Base-by-base conservation (phyloP, 2,797 vertebrate genomes). In the Fundulus diaphanus region DNA sequence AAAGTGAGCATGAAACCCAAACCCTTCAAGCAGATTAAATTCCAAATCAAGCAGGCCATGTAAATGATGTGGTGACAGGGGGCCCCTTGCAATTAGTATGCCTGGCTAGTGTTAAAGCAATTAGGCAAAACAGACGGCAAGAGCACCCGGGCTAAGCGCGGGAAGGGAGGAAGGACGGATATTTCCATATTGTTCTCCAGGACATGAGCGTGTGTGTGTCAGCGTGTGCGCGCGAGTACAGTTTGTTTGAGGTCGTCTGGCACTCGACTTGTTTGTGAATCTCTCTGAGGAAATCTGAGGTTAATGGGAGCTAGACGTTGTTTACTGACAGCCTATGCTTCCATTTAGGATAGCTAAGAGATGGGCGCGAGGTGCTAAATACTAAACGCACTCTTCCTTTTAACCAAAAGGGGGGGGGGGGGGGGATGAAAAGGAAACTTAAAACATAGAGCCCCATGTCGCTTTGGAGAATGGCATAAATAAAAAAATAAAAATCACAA, bases 1-100 rank as follows among this genome's bases (percentile, higher is more conserved):
- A 95, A 95, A 95, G 94, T 93, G 94, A 94, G 94, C 94, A 94
- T 96, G 95, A 96, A 96, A 95, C 94, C 92, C 94, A 94, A 95
- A 94, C 92, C 94, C 94, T 96, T 95, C 93, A 95, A 95, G 94
- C 91, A 94, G 94, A 95, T 95, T 95, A 93, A 94, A 95, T 94
- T 95, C 90, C 85, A 93, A 95, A 96, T 95, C 94, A 95, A 95
- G 95, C 93, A 91, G 93, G 92, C 94, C 94, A 95, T 96, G 95
- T 95, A 95, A 96, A 95, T 95, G 93, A 95, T 94, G 93, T 94
- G 94, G 93, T 92, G 93, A 95, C 93, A 93, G 94, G 92, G 94
- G 93, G 92, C 87, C 85, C 87, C 85, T 85, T 91, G 93, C 93
- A 95, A 96, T 96, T 95, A 96, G 94, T 92, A 95, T 95, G 93